phyloP scores from a whole-genome alignment of 2,797 vertebrate species.

The Zenarchopterus dispar region DNA sequence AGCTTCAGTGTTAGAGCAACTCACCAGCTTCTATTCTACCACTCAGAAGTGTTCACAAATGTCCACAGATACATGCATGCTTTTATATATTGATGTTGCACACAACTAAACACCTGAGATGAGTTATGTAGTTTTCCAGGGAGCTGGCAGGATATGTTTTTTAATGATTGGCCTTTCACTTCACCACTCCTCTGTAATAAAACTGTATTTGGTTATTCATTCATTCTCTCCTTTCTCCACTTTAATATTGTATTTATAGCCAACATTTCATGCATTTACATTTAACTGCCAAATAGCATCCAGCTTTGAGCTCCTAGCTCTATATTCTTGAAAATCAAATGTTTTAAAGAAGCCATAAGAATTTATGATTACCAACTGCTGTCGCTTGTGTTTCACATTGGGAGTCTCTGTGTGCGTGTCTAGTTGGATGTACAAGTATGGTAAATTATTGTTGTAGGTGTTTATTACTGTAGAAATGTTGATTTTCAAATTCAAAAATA shows the following conservation, averaged over 20 bases:
- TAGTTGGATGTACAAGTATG: no score
- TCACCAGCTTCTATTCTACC: constrained; percentile 13
- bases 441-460: no score
- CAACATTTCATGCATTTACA: constrained; percentile 24
- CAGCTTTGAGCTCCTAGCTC: constrained; percentile 2
- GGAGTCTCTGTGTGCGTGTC: background rate
- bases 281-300: constrained; percentile 19
- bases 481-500: no score
- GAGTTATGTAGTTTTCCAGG: background rate
- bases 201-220: constrained; percentile 3
- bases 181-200: constrained; percentile 12
- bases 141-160: background rate
- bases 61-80: constrained; percentile 4
- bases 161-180: constrained; percentile 8
- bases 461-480: no score
- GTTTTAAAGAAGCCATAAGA: constrained; percentile 1
- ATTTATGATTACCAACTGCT: constrained; percentile 12
- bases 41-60: background rate
- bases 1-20: constrained; percentile 34
- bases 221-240: background rate
- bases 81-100: background rate
- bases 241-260: background rate
- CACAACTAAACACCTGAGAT: background rate
- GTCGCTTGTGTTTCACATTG: background rate
- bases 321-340: background rate